These are phyloP conservation scores for Hozukius guyotensis DNA, from an alignment of 2,797 vertebrate species.

Conservation along the genomic window DNA sequence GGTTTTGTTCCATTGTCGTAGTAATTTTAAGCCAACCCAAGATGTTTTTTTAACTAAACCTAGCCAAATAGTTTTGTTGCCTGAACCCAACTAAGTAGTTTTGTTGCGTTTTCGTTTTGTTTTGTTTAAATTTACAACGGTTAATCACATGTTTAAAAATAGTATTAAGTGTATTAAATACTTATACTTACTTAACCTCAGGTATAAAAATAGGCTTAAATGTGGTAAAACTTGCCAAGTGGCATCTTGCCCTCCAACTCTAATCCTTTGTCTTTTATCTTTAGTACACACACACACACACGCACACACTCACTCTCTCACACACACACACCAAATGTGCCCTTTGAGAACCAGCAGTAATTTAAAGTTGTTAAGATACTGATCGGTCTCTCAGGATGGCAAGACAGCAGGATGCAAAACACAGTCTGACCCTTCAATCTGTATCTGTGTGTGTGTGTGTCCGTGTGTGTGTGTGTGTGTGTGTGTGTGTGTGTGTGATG, in stretches of 20 bases:
- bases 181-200: background rate
- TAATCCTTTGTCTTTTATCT: conserved; percentile 18
- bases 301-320: background rate
- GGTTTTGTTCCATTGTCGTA: no score
- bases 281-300: background rate
- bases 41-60: no score
- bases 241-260: background rate
- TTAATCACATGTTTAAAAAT: no score
- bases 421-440: conserved; percentile 17
- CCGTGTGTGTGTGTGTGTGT: background rate
- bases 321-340: background rate
- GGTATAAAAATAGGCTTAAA: background rate
- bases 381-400: conserved; percentile 46
- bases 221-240: background rate
- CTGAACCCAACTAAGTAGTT: no score
- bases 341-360: conserved; percentile 45
- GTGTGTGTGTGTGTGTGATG: background rate
- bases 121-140: no score
- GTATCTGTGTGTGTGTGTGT: background rate
- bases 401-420: conserved; percentile 24
- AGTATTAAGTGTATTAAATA: no score
- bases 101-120: no score
- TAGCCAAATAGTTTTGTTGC: no score
- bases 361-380: conserved; percentile 65
- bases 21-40: no score